These are phyloP conservation scores for Pycnonotus jocosus DNA, from an alignment of 2,113 vertebrate species.

Conservation along the genomic window DNA sequence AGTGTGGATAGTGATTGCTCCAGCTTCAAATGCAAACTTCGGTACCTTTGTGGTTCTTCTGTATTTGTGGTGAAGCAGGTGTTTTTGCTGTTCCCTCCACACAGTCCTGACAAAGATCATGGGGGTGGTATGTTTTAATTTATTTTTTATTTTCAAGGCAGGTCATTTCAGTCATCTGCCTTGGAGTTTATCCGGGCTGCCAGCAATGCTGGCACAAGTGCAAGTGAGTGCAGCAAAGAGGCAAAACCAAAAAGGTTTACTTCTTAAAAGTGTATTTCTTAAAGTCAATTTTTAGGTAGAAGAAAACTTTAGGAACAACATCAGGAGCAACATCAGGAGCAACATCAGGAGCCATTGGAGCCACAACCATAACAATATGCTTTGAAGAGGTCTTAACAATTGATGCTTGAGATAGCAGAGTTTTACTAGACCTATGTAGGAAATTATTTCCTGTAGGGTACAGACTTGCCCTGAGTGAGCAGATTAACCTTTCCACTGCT, in stretches of 20 bases:
- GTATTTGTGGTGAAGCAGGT: neutral
- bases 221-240: neutral
- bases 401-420: neutral
- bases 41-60: neutral
- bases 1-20: neutral
- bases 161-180: neutral
- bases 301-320: neutral
- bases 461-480: neutral
- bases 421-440: neutral
- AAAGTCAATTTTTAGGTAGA: neutral
- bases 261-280: neutral
- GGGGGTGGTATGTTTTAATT: neutral
- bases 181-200: neutral
- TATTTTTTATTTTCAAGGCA: neutral
- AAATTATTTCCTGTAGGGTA: neutral
- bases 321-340: neutral
- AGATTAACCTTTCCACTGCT: neutral
- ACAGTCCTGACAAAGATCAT: neutral
- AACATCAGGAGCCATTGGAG: neutral
- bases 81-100: neutral
- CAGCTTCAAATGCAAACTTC: neutral
- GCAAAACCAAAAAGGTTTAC: neutral
- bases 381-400: neutral
- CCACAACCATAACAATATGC: neutral
- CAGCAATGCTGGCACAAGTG: neutral